A percentile compares a stretch with the other conserved stretches of the same genome.
Conservation (phyloP, 2,113 vertebrate genomes). For the Prionailurus viverrinus region DNA sequence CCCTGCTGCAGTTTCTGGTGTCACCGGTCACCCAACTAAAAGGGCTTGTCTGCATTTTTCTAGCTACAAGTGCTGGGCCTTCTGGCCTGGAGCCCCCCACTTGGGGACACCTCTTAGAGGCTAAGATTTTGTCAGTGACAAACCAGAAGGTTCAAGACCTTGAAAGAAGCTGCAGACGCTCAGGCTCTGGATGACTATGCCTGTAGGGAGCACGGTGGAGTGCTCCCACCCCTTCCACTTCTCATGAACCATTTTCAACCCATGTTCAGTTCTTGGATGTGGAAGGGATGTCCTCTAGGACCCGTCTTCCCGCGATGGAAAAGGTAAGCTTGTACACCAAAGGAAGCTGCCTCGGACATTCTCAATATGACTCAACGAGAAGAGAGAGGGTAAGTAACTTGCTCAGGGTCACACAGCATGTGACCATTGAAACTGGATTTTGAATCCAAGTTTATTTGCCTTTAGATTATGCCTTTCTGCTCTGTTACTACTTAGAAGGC, state of each 20-base stretch:
- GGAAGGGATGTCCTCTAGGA: background rate
- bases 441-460: background rate
- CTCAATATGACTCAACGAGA: background rate
- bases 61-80: background rate
- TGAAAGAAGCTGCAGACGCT: background rate
- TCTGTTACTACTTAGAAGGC: background rate
- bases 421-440: background rate
- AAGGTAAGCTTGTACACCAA: background rate
- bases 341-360: background rate
- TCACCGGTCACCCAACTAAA: background rate
- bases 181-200: background rate
- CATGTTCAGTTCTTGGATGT: background rate
- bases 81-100: background rate
- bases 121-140: background rate
- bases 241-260: background rate
- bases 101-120: background rate
- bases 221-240: background rate
- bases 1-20: background rate
- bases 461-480: background rate
- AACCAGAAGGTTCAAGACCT: background rate
- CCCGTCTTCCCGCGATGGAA: background rate
- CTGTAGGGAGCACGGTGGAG: rapidly evolving
- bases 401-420: background rate
- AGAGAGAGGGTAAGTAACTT: background rate
- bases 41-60: background rate